These are phyloP conservation scores for Oikopleura dioica DNA, from an alignment of 23 tunicate species.

Conservation along the genomic window DNA sequence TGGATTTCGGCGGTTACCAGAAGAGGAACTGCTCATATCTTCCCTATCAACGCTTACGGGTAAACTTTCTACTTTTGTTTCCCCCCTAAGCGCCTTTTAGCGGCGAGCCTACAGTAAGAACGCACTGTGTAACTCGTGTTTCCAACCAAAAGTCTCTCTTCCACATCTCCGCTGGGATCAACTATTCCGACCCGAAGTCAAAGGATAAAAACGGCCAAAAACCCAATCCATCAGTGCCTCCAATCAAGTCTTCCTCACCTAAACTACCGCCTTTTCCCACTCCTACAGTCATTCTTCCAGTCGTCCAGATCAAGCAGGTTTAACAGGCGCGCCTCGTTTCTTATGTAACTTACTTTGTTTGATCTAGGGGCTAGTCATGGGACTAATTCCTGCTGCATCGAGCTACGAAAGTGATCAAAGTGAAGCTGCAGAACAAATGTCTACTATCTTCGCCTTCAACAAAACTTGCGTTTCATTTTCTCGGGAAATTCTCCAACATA, in stretches of 20 bases:
- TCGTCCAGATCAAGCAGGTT: neutral
- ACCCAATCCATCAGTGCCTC: neutral
- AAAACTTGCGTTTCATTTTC: neutral
- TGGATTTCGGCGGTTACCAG: conserved; percentile 63
- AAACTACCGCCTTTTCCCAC: neutral
- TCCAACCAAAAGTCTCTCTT: neutral
- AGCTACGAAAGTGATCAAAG: neutral
- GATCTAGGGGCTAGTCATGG: neutral
- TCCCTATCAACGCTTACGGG: conserved; percentile 63
- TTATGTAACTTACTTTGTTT: neutral
- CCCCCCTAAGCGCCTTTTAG: neutral
- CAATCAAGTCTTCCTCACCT: neutral
- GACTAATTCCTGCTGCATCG: neutral
- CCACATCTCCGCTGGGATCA: neutral
- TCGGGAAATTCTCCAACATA: neutral
- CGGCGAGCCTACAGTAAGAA: conserved; percentile 53
- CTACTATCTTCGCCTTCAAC: neutral
- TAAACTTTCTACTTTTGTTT: neutral
- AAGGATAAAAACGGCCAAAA: neutral
- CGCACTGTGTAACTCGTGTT: conserved; percentile 18
- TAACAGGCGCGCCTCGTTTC: neutral
- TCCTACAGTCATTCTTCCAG: neutral
- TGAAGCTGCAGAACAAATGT: neutral
- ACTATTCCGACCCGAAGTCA: neutral
- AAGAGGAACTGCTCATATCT: conserved; percentile 78